These are phyloP conservation scores for Apis mellifera DNA, from an alignment of 1,140 invertebrate species.

Conservation along the genomic window DNA sequence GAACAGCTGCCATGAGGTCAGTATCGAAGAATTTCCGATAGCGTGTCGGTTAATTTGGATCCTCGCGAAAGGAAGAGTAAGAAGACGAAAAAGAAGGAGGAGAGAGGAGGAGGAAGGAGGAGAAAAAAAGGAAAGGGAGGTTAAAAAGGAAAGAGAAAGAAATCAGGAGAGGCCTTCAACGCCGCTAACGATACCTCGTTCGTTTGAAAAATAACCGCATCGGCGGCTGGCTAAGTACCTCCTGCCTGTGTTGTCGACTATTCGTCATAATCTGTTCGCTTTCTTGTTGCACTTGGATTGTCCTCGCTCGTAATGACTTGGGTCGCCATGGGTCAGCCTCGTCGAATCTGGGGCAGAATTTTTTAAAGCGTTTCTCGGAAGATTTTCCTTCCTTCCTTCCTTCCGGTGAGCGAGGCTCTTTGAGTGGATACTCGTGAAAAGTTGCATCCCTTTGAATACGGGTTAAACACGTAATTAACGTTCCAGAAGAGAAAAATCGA, in stretches of 20 bases:
- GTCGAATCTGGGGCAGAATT: neutral
- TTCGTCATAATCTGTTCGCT: conserved; percentile 60
- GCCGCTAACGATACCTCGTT: conserved; percentile 53
- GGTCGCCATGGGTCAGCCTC: neutral
- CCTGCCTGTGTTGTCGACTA: conserved; percentile 27
- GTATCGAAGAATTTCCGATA: conserved; percentile 34
- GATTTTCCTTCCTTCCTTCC: no score
- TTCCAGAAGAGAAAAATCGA: neutral
- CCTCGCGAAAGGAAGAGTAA: neutral
- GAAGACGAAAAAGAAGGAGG: no score
- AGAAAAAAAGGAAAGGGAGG: no score
- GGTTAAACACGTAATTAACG: conserved; percentile 17
- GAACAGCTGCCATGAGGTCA: neutral
- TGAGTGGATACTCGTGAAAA: conserved; percentile 8
- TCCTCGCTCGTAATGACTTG: no score
- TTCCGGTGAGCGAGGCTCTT: neutral
- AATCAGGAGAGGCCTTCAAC: conserved; percentile 1
- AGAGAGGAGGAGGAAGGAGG: no score
- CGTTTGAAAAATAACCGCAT: conserved; percentile 55
- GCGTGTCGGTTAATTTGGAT: conserved; percentile 47
- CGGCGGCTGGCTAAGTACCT: conserved; percentile 51
- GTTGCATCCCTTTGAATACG: neutral
- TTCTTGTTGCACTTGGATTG: neutral
- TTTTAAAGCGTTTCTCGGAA: neutral
- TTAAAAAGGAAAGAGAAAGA: neutral